Evolutionary conservation across 1,140 invertebrate genomes (phyloP).

Genomic region (Trialeurodes vaporariorum): DNA sequence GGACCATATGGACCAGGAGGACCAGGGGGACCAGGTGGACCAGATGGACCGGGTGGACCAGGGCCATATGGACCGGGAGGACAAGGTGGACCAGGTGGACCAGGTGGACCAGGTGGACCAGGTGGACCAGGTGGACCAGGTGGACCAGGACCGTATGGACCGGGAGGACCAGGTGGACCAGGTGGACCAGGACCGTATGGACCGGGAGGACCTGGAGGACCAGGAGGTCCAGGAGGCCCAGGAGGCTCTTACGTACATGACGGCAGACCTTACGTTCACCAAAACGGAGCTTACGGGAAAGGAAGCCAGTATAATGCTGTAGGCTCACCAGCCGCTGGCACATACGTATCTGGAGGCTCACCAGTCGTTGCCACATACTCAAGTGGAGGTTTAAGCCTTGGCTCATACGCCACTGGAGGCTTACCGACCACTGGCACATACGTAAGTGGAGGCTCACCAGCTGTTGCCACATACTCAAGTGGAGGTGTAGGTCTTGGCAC

Average conservation of each 20-base stretch:
- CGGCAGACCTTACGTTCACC: slow-evolving; percentile 10
- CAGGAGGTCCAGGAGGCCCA: slow-evolving; percentile 13
- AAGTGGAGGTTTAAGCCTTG: too few relatives aligned
- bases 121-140: too few relatives aligned
- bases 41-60: neutral
- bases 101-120: too few relatives aligned
- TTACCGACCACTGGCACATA: neutral
- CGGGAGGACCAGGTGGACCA: slow-evolving; percentile 10
- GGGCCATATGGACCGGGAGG: too few relatives aligned
- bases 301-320: neutral
- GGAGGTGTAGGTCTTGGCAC: too few relatives aligned
- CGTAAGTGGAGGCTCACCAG: slow-evolving; percentile 20
- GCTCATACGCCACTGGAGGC: neutral
- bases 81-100: too few relatives aligned
- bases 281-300: slow-evolving; percentile 10
- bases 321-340: slow-evolving; percentile 15
- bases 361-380: slow-evolving; percentile 25
- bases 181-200: too few relatives aligned
- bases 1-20: slow-evolving; percentile 9
- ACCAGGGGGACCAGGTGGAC: slow-evolving; percentile 2
- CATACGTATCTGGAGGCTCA: slow-evolving; percentile 18
- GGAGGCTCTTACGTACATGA: neutral
- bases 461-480: slow-evolving; percentile 25
- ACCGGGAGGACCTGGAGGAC: too few relatives aligned
- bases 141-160: slow-evolving; percentile 15